Evolutionary conservation across 2,797 vertebrate genomes (phyloP).

Genomic region (Danio kyathit): DNA sequence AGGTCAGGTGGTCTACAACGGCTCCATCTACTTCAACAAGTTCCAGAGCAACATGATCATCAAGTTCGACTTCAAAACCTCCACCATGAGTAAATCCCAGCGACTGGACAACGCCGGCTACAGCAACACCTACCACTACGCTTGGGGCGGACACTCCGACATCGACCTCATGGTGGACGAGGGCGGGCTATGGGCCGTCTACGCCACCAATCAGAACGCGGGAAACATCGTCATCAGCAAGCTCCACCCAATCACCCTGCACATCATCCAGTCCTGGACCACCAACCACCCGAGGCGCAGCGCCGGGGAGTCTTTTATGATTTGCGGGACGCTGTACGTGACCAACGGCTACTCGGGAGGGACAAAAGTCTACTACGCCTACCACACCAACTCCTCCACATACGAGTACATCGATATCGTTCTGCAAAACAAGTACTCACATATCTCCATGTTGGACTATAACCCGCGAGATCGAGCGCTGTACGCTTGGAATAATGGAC

Average conservation of each 20-base stretch:
- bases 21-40: conserved; percentile 98
- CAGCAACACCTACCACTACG: conserved; percentile 97
- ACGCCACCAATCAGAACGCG: conserved; percentile 97
- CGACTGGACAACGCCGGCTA: conserved; percentile 95
- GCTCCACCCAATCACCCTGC: conserved; percentile 91
- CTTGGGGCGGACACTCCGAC: conserved; percentile 97
- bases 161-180: conserved; percentile 98
- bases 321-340: conserved; percentile 96
- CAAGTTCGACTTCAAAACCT: conserved; percentile 94
- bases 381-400: conserved; percentile 97
- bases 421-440: conserved; percentile 96
- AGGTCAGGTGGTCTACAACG: conserved; percentile 97
- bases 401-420: conserved; percentile 98
- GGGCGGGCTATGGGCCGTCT: conserved; percentile 95
- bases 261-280: conserved; percentile 93
- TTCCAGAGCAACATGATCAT: conserved; percentile 98
- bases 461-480: conserved; percentile 96
- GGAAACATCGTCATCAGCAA: conserved; percentile 98
- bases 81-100: conserved; percentile 91
- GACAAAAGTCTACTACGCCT: conserved; percentile 97
- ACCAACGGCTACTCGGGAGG: conserved; percentile 96
- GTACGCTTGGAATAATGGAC: conserved; percentile 98
- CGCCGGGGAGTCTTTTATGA: conserved; percentile 96
- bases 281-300: conserved; percentile 97
- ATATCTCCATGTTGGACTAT: conserved; percentile 99